A percentile compares a stretch with the other conserved stretches of the same genome.
Evolutionary conservation across 2,113 vertebrate species (phyloP).

Genomic region (Setophaga petechia): DNA sequence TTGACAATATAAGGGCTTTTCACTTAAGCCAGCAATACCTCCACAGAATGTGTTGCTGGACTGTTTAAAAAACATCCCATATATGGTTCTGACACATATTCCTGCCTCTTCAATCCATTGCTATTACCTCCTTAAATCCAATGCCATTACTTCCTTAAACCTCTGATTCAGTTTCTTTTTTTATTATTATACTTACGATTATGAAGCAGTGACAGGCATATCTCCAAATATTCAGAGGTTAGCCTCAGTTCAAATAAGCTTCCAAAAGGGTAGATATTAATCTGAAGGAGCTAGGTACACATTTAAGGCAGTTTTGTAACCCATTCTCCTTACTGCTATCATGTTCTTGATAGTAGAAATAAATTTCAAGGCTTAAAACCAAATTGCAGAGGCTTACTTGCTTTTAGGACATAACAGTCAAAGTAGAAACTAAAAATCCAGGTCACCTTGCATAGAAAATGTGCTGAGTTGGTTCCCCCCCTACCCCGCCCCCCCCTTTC

Average conservation of each 20-base stretch:
- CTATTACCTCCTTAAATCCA: neutral
- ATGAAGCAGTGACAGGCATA: neutral
- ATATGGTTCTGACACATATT: neutral
- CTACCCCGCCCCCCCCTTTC: accelerated
- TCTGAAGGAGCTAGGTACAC: neutral
- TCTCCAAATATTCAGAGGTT: neutral
- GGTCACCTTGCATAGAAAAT: neutral
- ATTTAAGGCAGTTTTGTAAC: neutral
- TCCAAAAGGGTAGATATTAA: neutral
- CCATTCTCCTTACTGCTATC: neutral
- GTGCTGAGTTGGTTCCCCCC: neutral
- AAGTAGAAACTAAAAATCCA: neutral
- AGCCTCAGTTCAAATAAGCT: neutral
- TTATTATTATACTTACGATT: neutral
- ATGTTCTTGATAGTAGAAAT: neutral
- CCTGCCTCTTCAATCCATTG: neutral
- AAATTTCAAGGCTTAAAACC: neutral
- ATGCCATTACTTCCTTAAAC: neutral
- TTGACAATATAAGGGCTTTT: neutral
- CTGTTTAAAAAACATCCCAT: neutral
- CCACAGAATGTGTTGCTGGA: neutral
- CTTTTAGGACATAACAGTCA: neutral
- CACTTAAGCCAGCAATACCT: neutral
- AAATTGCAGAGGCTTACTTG: neutral
- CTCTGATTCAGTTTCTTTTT: constrained; percentile 17